A percentile compares a stretch with the other conserved stretches of the same genome.
Evolutionary conservation across 1,140 invertebrate species (phyloP).

Genomic region (Reticulitermes speratus): DNA sequence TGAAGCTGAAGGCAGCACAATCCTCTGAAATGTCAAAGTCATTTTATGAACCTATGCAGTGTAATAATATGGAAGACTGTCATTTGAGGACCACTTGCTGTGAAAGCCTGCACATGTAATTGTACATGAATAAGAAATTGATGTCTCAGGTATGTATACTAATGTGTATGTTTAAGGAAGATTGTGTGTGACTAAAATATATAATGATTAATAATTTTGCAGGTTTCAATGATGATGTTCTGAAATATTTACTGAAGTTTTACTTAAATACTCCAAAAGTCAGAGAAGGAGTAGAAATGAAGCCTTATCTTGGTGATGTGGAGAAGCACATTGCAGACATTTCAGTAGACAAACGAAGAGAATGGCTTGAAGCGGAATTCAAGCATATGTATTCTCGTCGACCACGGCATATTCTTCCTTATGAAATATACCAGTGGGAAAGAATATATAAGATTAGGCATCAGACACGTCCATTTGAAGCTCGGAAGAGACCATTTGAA

Average conservation of each 20-base stretch:
- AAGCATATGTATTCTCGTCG: constrained; percentile 67
- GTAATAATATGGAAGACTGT: no score
- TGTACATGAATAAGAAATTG: no score
- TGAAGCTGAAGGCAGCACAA: no score
- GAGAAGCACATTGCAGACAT: constrained; percentile 66
- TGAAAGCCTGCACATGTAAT: no score
- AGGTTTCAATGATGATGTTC: constrained; percentile 75
- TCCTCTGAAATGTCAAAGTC: no score
- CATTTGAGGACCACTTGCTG: no score
- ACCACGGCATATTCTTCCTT: constrained; percentile 55
- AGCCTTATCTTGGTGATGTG: constrained; percentile 66
- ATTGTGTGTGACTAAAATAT: no score
- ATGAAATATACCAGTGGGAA: constrained; percentile 75
- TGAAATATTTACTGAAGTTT: constrained; percentile 71
- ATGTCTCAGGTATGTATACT: no score
- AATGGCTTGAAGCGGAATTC: constrained; percentile 66
- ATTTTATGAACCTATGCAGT: no score
- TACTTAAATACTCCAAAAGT: constrained; percentile 68
- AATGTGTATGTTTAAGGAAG: no score
- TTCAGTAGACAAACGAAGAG: constrained; percentile 60
- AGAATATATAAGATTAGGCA: constrained; percentile 71
- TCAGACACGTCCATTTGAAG: constrained; percentile 64
- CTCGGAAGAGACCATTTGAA: constrained; percentile 67
- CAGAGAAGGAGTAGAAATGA: constrained; percentile 62
- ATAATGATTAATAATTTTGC: background rate